Percentiles rank a stretch among this genome's conserved stretches.
These are phyloP conservation scores for Malachius bipustulatus DNA, from an alignment of 2,888 invertebrate species.

Conservation along the genomic window DNA sequence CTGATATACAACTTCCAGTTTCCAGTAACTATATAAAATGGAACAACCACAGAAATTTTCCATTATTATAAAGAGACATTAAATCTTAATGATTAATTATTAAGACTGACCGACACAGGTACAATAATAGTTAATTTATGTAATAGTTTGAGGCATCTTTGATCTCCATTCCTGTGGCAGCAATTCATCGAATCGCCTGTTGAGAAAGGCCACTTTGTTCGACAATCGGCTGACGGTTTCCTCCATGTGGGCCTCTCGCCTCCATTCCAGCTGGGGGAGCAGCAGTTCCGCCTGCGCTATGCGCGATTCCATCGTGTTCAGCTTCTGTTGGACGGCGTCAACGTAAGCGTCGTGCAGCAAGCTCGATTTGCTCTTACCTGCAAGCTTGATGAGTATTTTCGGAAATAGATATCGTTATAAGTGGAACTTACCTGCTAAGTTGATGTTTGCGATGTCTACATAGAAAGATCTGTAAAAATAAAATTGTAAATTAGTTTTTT, in stretches of 20 bases:
- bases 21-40: too few relatives aligned
- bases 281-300: conserved; percentile 35
- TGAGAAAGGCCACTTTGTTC: conserved; percentile 38
- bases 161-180: conserved; percentile 37
- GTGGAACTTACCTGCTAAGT: conserved; percentile 36
- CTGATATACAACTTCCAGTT: too few relatives aligned
- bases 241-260: conserved; percentile 37
- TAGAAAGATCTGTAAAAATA: conserved; percentile 33
- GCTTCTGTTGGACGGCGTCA: conserved; percentile 38
- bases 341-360: conserved; percentile 38
- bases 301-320: conserved; percentile 37
- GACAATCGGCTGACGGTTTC: conserved; percentile 36
- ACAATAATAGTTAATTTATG: conserved; percentile 19
- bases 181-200: conserved; percentile 39
- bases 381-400: conserved; percentile 11
- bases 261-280: conserved; percentile 36
- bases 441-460: conserved; percentile 37
- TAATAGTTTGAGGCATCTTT: conserved; percentile 30
- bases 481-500: too few relatives aligned
- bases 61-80: too few relatives aligned
- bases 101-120: too few relatives aligned
- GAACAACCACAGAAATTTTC: too few relatives aligned
- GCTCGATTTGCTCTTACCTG: conserved; percentile 25
- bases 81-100: too few relatives aligned
- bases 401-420: neutral